Evolutionary conservation across 2,888 invertebrate species (phyloP).

Genomic region (Drosophila pegasa): DNA sequence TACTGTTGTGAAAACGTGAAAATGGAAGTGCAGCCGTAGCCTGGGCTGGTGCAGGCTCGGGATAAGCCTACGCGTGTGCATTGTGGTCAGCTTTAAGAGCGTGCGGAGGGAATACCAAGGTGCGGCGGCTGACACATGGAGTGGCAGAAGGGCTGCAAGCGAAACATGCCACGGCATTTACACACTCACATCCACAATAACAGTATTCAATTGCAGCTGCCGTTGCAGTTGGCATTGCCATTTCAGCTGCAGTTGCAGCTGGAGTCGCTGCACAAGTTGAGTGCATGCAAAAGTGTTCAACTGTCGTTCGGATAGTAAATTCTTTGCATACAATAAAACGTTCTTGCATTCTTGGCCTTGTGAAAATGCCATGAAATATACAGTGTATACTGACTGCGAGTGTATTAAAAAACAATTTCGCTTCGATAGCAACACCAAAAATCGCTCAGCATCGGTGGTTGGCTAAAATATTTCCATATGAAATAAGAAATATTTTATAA

Average conservation of each 20-base stretch:
- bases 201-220: slow-evolving; percentile 11
- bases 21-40: slow-evolving; percentile 52
- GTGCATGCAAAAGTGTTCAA: slow-evolving; percentile 57
- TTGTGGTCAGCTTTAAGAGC: slow-evolving; percentile 53
- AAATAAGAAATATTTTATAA: background rate
- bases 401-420: slow-evolving; percentile 1
- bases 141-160: slow-evolving; percentile 55
- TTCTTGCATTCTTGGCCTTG: slow-evolving; percentile 10
- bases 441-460: background rate
- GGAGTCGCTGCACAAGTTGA: slow-evolving; percentile 41
- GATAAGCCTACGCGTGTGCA: slow-evolving; percentile 46
- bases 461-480: background rate
- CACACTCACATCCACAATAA: slow-evolving; percentile 25
- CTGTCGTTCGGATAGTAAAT: slow-evolving; percentile 43
- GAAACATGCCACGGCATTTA: slow-evolving; percentile 37
- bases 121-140: slow-evolving; percentile 33
- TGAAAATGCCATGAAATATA: background rate
- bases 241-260: slow-evolving; percentile 11
- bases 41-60: slow-evolving; percentile 15
- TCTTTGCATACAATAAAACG: slow-evolving; percentile 25
- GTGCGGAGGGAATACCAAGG: slow-evolving; percentile 32
- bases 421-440: background rate
- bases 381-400: background rate
- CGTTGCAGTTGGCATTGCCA: slow-evolving; percentile 12
- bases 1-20: slow-evolving; percentile 47